A percentile compares a stretch with the other conserved stretches of the same genome.
phyloP scores from a whole-genome alignment of 2,888 invertebrate genomes.

The Pollenia griseotomentosa region DNA sequence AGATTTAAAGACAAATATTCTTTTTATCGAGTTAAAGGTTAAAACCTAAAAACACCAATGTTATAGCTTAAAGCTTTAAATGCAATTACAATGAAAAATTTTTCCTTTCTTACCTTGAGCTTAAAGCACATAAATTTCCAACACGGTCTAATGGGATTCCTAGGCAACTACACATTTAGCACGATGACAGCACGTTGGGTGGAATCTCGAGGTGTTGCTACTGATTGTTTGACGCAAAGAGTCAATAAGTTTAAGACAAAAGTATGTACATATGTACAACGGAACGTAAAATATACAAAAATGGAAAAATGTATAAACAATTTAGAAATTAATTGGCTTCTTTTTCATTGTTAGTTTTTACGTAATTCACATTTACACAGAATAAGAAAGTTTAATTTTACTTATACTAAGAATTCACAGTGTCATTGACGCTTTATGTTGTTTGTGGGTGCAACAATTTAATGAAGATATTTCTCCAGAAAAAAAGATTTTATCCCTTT shows the following conservation, averaged over 20 bases:
- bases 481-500: neutral
- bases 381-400: slow-evolving; percentile 7
- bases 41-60: too few relatives aligned
- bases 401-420: slow-evolving; percentile 33
- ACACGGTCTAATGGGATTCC: neutral
- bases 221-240: slow-evolving; percentile 43
- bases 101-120: neutral
- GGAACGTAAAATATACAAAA: slow-evolving; percentile 10
- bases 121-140: neutral
- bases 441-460: slow-evolving; percentile 21
- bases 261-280: slow-evolving; percentile 2
- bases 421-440: slow-evolving; percentile 54
- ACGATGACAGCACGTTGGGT: neutral
- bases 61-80: too few relatives aligned
- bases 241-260: slow-evolving; percentile 41
- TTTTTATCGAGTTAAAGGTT: too few relatives aligned
- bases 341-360: neutral
- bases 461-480: neutral
- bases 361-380: neutral
- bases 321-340: slow-evolving; percentile 57
- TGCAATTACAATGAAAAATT: too few relatives aligned
- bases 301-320: neutral
- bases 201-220: slow-evolving; percentile 34
- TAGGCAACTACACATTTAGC: neutral
- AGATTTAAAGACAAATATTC: too few relatives aligned